Evolutionary conservation across 1,140 invertebrate species (phyloP).

Genomic region (Ceratitis capitata): DNA sequence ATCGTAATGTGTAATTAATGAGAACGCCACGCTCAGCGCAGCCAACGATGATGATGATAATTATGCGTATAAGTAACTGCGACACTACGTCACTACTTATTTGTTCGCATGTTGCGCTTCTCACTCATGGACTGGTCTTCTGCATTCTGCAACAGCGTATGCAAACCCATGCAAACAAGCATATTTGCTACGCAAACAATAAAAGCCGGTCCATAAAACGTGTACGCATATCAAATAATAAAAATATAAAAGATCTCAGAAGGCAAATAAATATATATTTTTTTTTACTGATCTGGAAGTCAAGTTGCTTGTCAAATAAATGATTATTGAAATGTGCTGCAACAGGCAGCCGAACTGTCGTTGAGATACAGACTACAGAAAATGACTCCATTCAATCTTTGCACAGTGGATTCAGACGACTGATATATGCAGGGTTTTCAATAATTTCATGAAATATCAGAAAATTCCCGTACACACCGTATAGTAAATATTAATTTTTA

Average conservation of each 20-base stretch:
- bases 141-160: neutral
- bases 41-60: slow-evolving; percentile 44
- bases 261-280: slow-evolving; percentile 41
- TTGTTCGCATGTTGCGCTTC: neutral
- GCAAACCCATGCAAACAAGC: neutral
- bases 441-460: no score
- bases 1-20: slow-evolving; percentile 62
- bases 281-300: slow-evolving; percentile 62
- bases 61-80: slow-evolving; percentile 46
- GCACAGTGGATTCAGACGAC: neutral
- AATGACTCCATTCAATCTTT: neutral
- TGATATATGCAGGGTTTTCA: no score
- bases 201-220: neutral
- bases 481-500: no score
- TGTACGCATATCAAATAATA: neutral
- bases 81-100: neutral
- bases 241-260: neutral
- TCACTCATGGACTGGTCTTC: neutral
- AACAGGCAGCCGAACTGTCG: slow-evolving; percentile 58
- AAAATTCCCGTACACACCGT: no score
- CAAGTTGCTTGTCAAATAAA: slow-evolving; percentile 65
- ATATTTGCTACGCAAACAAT: neutral
- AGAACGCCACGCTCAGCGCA: slow-evolving; percentile 49
- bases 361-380: slow-evolving; percentile 45
- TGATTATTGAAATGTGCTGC: slow-evolving; percentile 62